Base-by-base conservation (phyloP, 2,888 invertebrate genomes). In the Tetropium fuscum region DNA sequence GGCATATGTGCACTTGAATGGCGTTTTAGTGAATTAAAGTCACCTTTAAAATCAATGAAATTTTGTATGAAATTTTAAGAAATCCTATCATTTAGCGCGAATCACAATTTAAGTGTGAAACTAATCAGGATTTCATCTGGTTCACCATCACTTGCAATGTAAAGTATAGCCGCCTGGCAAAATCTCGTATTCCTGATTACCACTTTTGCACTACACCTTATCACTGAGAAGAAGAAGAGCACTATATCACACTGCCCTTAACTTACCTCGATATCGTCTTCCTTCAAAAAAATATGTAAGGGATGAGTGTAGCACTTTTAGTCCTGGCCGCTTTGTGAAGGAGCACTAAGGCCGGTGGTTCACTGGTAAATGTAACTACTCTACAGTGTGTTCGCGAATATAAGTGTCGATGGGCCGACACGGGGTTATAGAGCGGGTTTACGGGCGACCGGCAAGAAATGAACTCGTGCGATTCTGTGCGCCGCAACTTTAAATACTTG, bases 401-500 rank as follows among this genome's bases (percentile, higher is more conserved):
- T 49, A 49, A 53, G 60, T 57, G 59, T 56, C 63, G 58, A 58
- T 47, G 54, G 60, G 43, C 60, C 60, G 58, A 53, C 51, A 36
- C 54, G 49, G 41, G 13, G 76, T 70, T 74, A 71, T 58, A 57
- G 76, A 70, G 69, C 73, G 61, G 59, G 61, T 59, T 66, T 65
- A 74, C 67, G 65, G 64, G 69, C 70, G 71, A 74, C 76, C 83
- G 83, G 82, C 83, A 84, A 84, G 84, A 83, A 84, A 82, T 84
- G 83, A 85, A 85, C 85, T 85, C 85, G 83, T 84, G 84, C 83
- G 83, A 82, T 83, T 84, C 83, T 82, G 81, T 80, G 83, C 83
- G 83, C 81, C 83, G 83, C 83, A 83, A 84, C 83, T 85, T 86
- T 86, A 86, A 86, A 85, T 86, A 85, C 83, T 83, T 80, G 80